phyloP scores from a whole-genome alignment of 2,797 vertebrate genomes.

The Enteromius trimaculatus region DNA sequence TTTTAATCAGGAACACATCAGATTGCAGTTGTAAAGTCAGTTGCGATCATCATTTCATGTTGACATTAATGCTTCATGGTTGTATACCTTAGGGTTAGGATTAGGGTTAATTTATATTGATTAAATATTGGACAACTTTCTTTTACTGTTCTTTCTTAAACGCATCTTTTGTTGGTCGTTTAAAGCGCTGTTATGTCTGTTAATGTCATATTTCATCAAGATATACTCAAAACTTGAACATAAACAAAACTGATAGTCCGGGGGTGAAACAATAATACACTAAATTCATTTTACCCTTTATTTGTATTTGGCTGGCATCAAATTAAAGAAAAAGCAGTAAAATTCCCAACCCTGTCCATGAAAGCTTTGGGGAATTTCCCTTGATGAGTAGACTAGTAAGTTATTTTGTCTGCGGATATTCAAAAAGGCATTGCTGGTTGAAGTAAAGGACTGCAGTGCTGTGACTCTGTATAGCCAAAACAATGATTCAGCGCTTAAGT shows the following conservation, averaged over 20 bases:
- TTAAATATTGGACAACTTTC: background rate
- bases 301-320: background rate
- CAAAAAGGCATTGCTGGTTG: constrained; percentile 30
- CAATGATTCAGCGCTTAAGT: constrained; percentile 54
- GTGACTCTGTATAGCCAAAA: constrained; percentile 44
- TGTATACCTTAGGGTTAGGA: background rate
- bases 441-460: constrained; percentile 13
- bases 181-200: constrained; percentile 23
- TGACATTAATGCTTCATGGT: background rate
- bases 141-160: background rate
- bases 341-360: constrained; percentile 1
- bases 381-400: constrained; percentile 23
- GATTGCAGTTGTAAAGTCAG: background rate
- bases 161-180: background rate
- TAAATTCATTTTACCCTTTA: background rate
- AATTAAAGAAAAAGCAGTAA: background rate
- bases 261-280: background rate
- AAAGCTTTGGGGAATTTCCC: constrained; percentile 48
- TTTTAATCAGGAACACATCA: background rate
- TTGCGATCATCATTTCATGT: background rate
- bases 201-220: background rate
- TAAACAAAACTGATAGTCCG: constrained; percentile 42
- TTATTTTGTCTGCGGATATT: constrained; percentile 35
- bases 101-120: background rate
- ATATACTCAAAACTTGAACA: background rate